Evolutionary conservation across 1,140 invertebrate genomes (phyloP), one percentile per base, ranked within the genome.

Genomic region (Drosophila kanapiae): DNA sequence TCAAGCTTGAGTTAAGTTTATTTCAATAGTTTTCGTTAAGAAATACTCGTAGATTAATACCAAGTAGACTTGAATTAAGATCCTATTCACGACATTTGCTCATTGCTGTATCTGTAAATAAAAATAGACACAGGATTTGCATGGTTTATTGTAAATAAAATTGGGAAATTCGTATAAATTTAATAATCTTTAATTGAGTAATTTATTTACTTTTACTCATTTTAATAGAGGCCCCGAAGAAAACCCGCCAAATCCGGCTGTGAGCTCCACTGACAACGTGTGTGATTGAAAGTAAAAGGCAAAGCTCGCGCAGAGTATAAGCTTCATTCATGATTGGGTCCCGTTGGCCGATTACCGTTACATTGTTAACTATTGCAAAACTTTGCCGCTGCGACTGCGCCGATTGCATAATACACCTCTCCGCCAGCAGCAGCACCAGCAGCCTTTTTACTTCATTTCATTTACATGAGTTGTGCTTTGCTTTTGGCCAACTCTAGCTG

Each of bases 201-300:
- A 18, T 23, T 23, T 33, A 13, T 37, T 53, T 56, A 10, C 11
- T 1, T 8, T 2, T 5, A 23, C 16, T 14, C 23, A 51, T 51
- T 51, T 35, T 27, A 13, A 29, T 35, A 37, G 40, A 35, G 31
- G 4, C 11, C n/a, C 31, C 18, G 23, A 8, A n/a, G 8, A 27
- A 42, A 29, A 38, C 10, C 27, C 60, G 29, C 29, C 60, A 69
- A 31, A 16, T 31, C 53, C 37, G 33, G 8, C 29, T 45, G 11
- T 14, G 37, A 48, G 62, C 74, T 48, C 61, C 65, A 49, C 68
- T 84, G 71, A 18, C 45, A 33, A 48, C 61, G 42, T 62, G 71
- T 90, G 67, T 74, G 86, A 91, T 91, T 91, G 88, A 91, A 91
- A 91, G 88, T 91, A 91, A 91, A 91, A 91, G 90, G 83, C 78